Conservation (phyloP, 2,797 vertebrate species). For the Chelmon rostratus region DNA sequence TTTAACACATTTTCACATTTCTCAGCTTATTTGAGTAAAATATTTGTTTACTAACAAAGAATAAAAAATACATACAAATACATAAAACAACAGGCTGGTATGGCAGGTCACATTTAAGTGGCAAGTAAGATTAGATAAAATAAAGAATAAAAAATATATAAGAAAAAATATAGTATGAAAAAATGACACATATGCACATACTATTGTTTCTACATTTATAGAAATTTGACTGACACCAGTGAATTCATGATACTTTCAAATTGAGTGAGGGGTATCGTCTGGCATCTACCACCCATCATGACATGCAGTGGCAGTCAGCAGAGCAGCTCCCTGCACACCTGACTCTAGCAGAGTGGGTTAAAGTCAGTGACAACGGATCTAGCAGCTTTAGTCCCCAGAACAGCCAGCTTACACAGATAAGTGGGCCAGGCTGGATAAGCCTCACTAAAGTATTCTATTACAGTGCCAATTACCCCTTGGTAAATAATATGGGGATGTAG, state of each 20-base stretch:
- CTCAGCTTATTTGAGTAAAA: not conserved
- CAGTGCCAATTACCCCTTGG: conserved; percentile 78
- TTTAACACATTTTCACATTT: not conserved
- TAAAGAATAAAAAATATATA: not conserved
- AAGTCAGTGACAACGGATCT: conserved; percentile 77
- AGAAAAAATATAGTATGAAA: not conserved
- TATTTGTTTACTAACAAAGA: not conserved
- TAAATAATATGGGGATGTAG: conserved; percentile 77
- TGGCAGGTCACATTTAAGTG: not conserved
- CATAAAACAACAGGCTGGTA: not conserved
- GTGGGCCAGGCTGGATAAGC: conserved; percentile 80
- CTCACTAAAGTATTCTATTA: conserved; percentile 80
- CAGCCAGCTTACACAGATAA: conserved; percentile 82
- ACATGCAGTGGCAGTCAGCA: conserved; percentile 51
- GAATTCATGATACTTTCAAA: conserved; percentile 17
- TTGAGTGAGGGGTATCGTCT: conserved; percentile 16
- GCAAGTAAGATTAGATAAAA: not conserved
- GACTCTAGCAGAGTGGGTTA: conserved; percentile 74
- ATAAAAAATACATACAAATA: not conserved
- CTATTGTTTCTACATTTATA: not conserved
- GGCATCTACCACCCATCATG: conserved; percentile 36
- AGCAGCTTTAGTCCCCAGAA: conserved; percentile 81
- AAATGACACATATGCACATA: not conserved
- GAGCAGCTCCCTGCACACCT: conserved; percentile 67
- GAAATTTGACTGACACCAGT: conserved; percentile 14